These are phyloP conservation scores for Patella depressa DNA, from an alignment of 2,888 invertebrate genomes.

Conservation along the genomic window DNA sequence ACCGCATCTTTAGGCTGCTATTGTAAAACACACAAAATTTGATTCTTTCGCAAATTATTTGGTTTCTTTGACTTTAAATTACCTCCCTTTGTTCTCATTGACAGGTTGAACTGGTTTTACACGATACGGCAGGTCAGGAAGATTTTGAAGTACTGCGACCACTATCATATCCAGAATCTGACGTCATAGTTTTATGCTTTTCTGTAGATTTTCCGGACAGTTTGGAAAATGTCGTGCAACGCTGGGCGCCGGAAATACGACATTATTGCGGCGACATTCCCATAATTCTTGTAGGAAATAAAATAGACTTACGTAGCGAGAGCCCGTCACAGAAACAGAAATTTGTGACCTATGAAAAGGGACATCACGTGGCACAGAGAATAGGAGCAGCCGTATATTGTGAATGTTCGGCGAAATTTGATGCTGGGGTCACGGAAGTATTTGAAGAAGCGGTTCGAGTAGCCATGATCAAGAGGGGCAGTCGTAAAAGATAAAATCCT, in stretches of 20 bases:
- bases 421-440: background rate
- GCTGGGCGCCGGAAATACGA: slow-evolving; percentile 1
- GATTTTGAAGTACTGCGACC: background rate
- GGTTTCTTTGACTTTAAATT: no score
- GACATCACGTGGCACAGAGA: background rate
- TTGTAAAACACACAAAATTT: no score
- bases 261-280: background rate
- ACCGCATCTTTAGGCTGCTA: no score
- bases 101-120: background rate
- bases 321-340: background rate
- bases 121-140: background rate
- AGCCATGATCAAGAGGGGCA: background rate
- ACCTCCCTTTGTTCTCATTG: no score
- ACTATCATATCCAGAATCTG: background rate
- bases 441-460: background rate
- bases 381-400: background rate
- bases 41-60: no score
- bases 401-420: background rate
- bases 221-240: background rate
- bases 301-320: background rate
- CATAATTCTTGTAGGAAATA: slow-evolving; percentile 4
- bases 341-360: background rate
- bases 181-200: background rate
- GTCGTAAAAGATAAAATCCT: background rate
- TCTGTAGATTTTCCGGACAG: background rate